phyloP scores from a whole-genome alignment of 2,797 vertebrate species.

The Sebastes variabilis region DNA sequence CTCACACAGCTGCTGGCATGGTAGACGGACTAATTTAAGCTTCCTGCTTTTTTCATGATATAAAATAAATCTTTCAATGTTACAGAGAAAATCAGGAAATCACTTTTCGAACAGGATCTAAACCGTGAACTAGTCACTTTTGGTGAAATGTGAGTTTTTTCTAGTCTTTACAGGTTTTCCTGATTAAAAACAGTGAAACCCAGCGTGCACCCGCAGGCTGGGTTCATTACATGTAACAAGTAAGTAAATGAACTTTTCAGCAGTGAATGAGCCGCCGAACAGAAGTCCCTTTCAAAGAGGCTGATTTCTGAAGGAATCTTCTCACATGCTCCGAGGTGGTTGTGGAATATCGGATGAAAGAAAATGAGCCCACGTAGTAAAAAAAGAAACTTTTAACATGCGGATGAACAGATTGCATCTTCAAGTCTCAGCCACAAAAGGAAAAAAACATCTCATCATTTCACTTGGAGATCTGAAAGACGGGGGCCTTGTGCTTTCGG shows the following conservation, averaged over 20 bases:
- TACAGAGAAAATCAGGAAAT: neutral
- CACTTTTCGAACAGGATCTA: neutral
- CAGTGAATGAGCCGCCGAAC: conserved; percentile 3
- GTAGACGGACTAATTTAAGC: neutral
- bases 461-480: neutral
- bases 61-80: neutral
- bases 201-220: neutral
- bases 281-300: conserved; percentile 7
- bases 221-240: conserved; percentile 19
- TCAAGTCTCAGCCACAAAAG: neutral
- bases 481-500: neutral
- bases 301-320: conserved; percentile 22
- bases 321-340: neutral
- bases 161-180: conserved; percentile 3
- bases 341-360: conserved; percentile 1
- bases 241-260: conserved; percentile 27
- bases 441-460: neutral
- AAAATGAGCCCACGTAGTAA: conserved; percentile 3
- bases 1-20: neutral
- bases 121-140: neutral
- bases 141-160: neutral
- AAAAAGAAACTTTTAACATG: neutral
- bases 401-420: neutral
- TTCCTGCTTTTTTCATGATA: neutral
- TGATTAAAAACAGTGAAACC: neutral